A percentile compares a stretch with the other conserved stretches of the same genome.
Evolutionary conservation across 1,140 invertebrate genomes (phyloP).

Genomic region (Steinernema khuongi): DNA sequence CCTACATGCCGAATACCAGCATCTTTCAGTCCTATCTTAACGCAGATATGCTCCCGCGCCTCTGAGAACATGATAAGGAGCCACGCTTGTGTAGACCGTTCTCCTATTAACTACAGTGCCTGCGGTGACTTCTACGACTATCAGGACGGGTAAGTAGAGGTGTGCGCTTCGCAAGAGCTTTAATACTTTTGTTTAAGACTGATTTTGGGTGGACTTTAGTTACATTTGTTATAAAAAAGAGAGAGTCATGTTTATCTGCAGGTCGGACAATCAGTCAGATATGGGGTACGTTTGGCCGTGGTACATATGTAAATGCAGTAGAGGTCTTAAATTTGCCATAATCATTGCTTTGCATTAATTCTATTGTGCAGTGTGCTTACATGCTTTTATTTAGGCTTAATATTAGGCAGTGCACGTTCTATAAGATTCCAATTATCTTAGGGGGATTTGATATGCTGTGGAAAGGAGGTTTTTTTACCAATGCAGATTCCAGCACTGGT

Average conservation of each 20-base stretch:
- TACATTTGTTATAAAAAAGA: neutral
- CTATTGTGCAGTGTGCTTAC: too few relatives aligned
- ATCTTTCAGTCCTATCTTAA: neutral
- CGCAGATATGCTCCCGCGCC: neutral
- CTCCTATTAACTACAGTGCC: neutral
- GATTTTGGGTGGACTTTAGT: neutral
- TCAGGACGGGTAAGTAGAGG: slow-evolving; percentile 8
- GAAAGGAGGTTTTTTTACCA: too few relatives aligned
- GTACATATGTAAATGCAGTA: neutral
- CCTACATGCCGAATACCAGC: too few relatives aligned
- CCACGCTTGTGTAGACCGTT: slow-evolving; percentile 1
- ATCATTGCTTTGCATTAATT: neutral
- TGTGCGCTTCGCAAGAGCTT: neutral
- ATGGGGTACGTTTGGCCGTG: neutral
- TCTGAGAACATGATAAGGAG: neutral
- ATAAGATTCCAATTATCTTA: too few relatives aligned
- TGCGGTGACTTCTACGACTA: neutral
- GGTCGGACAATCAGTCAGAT: neutral
- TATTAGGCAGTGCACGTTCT: too few relatives aligned
- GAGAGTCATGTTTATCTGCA: slow-evolving; percentile 6
- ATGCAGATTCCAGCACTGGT: too few relatives aligned
- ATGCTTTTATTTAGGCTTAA: too few relatives aligned
- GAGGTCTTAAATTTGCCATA: neutral
- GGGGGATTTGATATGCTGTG: too few relatives aligned
- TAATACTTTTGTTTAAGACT: neutral